A percentile compares a stretch with the other conserved stretches of the same genome.
Conservation (phyloP, 2,113 vertebrate species). For the Otolemur garnettii region DNA sequence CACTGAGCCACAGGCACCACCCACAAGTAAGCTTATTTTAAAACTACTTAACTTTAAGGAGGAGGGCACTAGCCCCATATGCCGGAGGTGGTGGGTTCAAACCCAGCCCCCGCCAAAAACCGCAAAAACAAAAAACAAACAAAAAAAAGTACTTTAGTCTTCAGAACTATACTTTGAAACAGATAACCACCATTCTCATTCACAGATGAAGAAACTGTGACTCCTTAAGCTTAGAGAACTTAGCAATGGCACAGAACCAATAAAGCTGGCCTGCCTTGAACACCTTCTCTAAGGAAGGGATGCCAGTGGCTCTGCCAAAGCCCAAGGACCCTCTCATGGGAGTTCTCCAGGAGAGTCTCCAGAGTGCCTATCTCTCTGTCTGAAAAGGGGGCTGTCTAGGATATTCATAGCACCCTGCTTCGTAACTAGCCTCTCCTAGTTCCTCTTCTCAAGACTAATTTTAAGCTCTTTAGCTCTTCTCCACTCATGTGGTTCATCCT, state of each 20-base stretch:
- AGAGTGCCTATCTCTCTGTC: background rate
- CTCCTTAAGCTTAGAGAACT: background rate
- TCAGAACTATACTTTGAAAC: slow-evolving; percentile 30
- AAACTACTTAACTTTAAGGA: slow-evolving; percentile 13
- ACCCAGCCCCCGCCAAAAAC: too few relatives aligned
- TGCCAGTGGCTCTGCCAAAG: background rate
- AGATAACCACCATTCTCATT: background rate
- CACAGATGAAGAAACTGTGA: background rate
- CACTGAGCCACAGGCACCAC: too few relatives aligned
- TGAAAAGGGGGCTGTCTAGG: too few relatives aligned
- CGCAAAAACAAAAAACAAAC: too few relatives aligned
- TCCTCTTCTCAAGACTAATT: background rate
- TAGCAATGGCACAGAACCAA: background rate
- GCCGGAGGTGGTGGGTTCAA: too few relatives aligned
- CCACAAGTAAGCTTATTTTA: background rate
- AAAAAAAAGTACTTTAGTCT: background rate
- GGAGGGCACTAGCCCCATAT: too few relatives aligned
- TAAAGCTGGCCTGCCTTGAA: background rate
- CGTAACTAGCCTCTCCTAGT: background rate
- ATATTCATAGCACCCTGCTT: background rate
- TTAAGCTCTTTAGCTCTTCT: background rate
- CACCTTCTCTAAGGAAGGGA: background rate
- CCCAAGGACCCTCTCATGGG: background rate
- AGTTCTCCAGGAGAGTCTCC: background rate
- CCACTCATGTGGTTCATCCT: background rate